phyloP scores from a whole-genome alignment of 2,888 invertebrate genomes.

The Oxyscelio sp. region DNA sequence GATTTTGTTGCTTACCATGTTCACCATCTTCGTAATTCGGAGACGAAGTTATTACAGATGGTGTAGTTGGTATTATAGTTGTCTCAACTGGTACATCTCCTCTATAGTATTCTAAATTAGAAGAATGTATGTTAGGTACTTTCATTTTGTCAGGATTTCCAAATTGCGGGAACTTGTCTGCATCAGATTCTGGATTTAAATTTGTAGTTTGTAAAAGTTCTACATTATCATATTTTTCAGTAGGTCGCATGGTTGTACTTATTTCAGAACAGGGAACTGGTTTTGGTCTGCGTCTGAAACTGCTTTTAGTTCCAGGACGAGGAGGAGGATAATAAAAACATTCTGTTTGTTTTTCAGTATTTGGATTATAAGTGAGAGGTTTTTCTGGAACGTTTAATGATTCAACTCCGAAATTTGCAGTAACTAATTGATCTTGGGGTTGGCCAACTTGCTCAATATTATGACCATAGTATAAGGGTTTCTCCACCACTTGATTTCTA shows the following conservation, averaged over 20 bases:
- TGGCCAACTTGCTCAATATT: neutral
- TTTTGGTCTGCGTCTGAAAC: slow-evolving; percentile 10
- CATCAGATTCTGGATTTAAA: neutral
- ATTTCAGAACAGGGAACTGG: slow-evolving; percentile 38
- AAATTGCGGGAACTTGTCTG: neutral
- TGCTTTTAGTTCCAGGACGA: slow-evolving; percentile 8
- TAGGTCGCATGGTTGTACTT: slow-evolving; percentile 2
- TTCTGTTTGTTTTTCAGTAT: neutral
- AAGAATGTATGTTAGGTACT: neutral
- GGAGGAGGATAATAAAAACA: slow-evolving; percentile 17
- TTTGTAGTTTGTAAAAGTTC: slow-evolving; percentile 5
- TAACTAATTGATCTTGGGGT: neutral
- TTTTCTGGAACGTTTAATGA: neutral
- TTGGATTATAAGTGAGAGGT: neutral
- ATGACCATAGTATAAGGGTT: too few relatives aligned
- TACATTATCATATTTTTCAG: neutral
- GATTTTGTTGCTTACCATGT: too few relatives aligned
- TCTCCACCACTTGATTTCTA: too few relatives aligned
- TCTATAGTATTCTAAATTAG: slow-evolving; percentile 14
- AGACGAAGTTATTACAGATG: neutral
- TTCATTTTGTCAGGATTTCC: neutral
- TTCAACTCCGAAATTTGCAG: neutral
- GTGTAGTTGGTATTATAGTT: neutral
- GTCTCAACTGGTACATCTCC: slow-evolving; percentile 37
- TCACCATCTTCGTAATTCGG: neutral